Base-by-base conservation (phyloP, 2,888 invertebrate genomes). In the Pristionchus japonicus region DNA sequence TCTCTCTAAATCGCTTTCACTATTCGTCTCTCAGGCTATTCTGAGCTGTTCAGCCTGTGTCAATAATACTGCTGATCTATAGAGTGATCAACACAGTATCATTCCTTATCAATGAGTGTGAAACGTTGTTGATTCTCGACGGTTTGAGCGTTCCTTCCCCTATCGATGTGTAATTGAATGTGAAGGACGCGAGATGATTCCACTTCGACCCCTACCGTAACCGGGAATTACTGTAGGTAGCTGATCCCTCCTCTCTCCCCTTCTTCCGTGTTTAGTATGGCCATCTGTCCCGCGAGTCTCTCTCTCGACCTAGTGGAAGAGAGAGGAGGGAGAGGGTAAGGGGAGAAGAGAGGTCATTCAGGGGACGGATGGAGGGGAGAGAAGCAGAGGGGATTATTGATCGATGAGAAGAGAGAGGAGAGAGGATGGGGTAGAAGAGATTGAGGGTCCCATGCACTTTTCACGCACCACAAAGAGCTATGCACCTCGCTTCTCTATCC, bases 91-190 rank as follows among this genome's bases (percentile, higher is more conserved):
- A 9, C 57, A 31, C 37, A 70, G 37, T 70, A 70, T 70, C 70
- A 70, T 37, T 37, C 70, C 70, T 70, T 70, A 70, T 70, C 70
- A 70, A 34, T 70, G 34, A 70, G 70, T 70, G 37, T 70, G 34
- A 70, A 70, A 70, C 70, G 37, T 20, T 31, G 37, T 34, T 34
- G 70, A n/a, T 64, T 64, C 64, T 27, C 64, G 64, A 31, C 31
- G n/a, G n/a, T 23, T 64, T 67, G 70, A 23, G 20, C 70, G 37
- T 37, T 27, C 27, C 34, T 77, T 37, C 70, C 70, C 70, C 70
- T n/a, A n/a, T n/a, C n/a, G 70, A 43, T 77, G 77, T 77, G 77
- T 77, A 77, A 77, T 77, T 77, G 77, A 40, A 77, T 77, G 77
- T 77, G 77, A 77, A 47, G 77, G 77, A 77, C 77, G 77, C 77